These are phyloP conservation scores for Marmota flaviventris DNA, from an alignment of 2,113 vertebrate species.

Conservation along the genomic window DNA sequence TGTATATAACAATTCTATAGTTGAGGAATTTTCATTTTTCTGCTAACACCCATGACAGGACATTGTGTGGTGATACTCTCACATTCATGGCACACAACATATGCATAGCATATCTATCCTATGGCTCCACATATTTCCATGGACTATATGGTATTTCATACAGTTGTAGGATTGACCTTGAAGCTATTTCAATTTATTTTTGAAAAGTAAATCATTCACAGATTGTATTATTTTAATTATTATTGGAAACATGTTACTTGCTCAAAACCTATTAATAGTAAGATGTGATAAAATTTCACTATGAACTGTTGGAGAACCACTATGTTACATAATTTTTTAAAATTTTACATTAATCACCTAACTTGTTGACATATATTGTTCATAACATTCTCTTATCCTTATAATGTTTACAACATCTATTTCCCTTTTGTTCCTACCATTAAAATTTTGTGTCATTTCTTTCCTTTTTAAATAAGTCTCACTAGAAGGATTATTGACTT, in stretches of 20 bases:
- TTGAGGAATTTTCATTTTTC: constrained; percentile 28
- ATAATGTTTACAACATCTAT: not conserved
- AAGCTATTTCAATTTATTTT: not conserved
- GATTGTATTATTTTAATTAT: not conserved
- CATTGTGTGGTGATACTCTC: not conserved
- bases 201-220: constrained; percentile 26
- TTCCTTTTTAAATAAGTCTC: not conserved
- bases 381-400: not conserved
- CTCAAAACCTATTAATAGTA: constrained; percentile 22
- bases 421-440: not conserved
- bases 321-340: not conserved
- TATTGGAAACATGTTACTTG: constrained; percentile 29
- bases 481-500: not conserved
- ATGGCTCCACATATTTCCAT: not conserved
- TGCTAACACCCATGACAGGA: not conserved
- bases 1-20: not conserved
- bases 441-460: not conserved
- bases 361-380: not conserved
- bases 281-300: not conserved
- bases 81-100: not conserved
- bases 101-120: not conserved
- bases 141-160: not conserved
- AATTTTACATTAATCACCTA: constrained; percentile 6
- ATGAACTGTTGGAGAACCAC: not conserved
- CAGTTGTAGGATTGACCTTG: not conserved